phyloP scores from a whole-genome alignment of 2,797 vertebrate genomes.

The Lepilemur septentrionalis region DNA sequence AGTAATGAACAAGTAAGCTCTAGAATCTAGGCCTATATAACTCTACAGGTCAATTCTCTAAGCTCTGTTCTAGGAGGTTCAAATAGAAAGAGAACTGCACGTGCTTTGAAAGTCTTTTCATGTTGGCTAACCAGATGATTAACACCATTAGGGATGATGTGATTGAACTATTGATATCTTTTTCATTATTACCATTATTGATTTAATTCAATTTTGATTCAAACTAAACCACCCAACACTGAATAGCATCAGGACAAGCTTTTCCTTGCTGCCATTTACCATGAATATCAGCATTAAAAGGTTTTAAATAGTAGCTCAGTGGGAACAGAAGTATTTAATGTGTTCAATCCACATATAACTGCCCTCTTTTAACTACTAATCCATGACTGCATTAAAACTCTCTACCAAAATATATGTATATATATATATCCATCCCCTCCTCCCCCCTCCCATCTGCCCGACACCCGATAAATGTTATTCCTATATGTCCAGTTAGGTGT shows the following conservation, averaged over 20 bases:
- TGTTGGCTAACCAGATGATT: not conserved
- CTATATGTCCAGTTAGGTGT: too few relatives aligned
- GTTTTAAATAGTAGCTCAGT: not conserved
- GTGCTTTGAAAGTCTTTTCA: not conserved
- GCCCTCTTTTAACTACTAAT: conserved; percentile 5
- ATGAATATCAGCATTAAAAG: not conserved
- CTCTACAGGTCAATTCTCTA: not conserved
- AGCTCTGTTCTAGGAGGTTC: not conserved
- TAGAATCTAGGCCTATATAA: not conserved
- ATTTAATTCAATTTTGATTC: conserved; percentile 41
- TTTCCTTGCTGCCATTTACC: not conserved
- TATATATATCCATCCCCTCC: too few relatives aligned
- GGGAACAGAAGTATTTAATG: not conserved
- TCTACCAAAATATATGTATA: not conserved
- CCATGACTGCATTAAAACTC: not conserved
- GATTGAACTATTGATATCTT: not conserved
- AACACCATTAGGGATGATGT: not conserved
- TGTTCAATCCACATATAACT: not conserved
- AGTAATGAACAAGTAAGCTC: not conserved
- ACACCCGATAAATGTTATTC: too few relatives aligned
- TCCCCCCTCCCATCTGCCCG: too few relatives aligned
- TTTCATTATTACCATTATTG: not conserved
- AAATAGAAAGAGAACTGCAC: not conserved
- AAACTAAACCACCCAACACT: not conserved
- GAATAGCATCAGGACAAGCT: not conserved